Evolutionary conservation across 2,797 vertebrate genomes (phyloP).

Genomic region (Hafferia zeledoni): DNA sequence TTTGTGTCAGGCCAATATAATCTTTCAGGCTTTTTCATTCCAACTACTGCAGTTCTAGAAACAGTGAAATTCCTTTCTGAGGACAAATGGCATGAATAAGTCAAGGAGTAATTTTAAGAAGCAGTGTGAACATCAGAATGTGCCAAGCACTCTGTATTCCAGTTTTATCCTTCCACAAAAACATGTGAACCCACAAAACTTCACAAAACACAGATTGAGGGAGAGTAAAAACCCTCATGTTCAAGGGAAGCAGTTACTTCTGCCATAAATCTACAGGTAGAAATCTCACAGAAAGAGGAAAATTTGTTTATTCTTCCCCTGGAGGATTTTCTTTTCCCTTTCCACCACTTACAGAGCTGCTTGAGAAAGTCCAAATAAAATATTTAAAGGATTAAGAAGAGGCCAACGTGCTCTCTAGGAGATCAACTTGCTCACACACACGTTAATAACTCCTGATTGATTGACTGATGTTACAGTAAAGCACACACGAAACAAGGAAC

Average conservation of each 20-base stretch:
- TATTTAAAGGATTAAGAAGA: not conserved
- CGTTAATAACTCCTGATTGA: not conserved
- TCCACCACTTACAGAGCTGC: not conserved
- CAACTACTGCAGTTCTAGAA: conserved; percentile 10
- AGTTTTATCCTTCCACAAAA: not conserved
- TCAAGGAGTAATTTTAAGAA: conserved; percentile 33
- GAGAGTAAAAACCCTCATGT: not conserved
- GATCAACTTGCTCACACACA: not conserved
- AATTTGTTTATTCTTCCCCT: not conserved
- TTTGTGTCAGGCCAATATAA: not conserved
- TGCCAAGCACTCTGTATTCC: not conserved
- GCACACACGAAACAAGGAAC: not conserved
- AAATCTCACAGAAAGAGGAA: not conserved
- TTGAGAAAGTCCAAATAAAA: conserved; percentile 16
- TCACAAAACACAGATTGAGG: not conserved
- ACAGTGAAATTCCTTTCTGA: conserved; percentile 25
- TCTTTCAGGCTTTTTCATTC: conserved; percentile 37
- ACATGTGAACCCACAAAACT: not conserved
- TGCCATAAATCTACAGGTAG: not conserved
- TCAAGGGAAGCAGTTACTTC: not conserved
- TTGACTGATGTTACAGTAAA: not conserved
- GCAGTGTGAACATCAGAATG: not conserved
- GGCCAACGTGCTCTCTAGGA: not conserved
- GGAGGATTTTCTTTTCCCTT: not conserved
- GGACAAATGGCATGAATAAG: conserved; percentile 51